Conservation (phyloP, 2,113 vertebrate genomes). For the Chaetura pelagica region DNA sequence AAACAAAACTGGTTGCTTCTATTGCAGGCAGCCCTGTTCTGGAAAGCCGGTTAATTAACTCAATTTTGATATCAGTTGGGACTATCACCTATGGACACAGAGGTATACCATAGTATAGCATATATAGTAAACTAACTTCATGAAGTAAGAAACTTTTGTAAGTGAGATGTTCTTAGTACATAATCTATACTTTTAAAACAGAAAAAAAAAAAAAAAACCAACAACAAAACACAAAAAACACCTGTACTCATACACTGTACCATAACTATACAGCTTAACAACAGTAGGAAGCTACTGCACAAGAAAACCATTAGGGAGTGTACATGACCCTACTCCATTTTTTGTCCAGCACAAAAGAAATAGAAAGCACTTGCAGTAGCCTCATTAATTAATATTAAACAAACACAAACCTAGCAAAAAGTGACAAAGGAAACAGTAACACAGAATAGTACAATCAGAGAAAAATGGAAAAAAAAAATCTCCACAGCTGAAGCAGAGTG, state of each 20-base stretch:
- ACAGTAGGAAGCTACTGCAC: background rate
- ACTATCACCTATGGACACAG: constrained; percentile 83
- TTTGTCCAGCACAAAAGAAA: background rate
- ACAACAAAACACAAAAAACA: too few species aligned
- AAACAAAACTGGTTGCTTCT: constrained; percentile 96
- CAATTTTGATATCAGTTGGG: constrained; percentile 90
- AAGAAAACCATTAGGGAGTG: background rate
- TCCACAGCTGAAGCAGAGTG: background rate
- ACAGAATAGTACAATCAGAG: background rate
- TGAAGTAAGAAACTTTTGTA: background rate
- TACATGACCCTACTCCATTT: background rate
- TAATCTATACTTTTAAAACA: background rate
- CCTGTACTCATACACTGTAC: background rate
- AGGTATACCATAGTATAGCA: background rate
- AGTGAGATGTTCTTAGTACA: background rate
- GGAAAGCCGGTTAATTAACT: constrained; percentile 92
- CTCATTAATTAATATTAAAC: background rate
- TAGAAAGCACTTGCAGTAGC: background rate
- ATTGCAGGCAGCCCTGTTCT: constrained; percentile 89
- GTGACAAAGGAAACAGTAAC: background rate
- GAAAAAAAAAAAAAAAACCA: too few species aligned
- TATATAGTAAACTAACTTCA: background rate
- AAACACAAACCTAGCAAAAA: background rate
- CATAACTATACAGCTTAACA: background rate
- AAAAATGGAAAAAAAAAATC: background rate